Conservation (phyloP, 2,113 vertebrate genomes). For the Aramus guarauna region DNA sequence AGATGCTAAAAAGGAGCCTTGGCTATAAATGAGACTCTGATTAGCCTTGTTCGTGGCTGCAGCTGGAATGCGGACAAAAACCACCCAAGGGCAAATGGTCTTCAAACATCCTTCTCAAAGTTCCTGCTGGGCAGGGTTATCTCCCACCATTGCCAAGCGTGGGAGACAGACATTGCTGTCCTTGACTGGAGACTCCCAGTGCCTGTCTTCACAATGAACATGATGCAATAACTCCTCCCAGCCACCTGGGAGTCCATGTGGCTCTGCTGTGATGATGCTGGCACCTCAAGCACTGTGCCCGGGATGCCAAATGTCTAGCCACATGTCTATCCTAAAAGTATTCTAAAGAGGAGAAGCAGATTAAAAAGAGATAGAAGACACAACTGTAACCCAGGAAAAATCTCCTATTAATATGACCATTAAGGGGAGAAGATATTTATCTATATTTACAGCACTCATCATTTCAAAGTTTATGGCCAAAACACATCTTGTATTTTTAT, state of each 20-base stretch:
- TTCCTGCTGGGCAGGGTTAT: neutral
- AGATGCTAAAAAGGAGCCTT: neutral
- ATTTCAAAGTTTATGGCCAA: neutral
- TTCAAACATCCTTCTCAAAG: neutral
- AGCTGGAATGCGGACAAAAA: neutral
- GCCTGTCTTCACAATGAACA: fast-evolving
- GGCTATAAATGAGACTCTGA: neutral
- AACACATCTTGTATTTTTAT: neutral
- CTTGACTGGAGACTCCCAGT: neutral
- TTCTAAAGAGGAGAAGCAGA: neutral
- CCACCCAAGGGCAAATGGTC: neutral
- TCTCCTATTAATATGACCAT: neutral
- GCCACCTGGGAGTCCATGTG: neutral
- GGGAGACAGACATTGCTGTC: fast-evolving
- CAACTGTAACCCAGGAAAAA: neutral
- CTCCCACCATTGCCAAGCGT: neutral
- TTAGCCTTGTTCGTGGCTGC: neutral
- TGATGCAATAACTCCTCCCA: neutral
- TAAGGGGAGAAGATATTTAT: neutral
- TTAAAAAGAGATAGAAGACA: neutral
- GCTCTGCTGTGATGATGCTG: neutral
- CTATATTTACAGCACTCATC: neutral
- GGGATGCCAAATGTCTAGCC: neutral
- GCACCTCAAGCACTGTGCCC: neutral
- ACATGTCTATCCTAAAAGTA: neutral